Evolutionary conservation across 2,888 invertebrate species (phyloP).

Genomic region (Drosophila setosimentum): DNA sequence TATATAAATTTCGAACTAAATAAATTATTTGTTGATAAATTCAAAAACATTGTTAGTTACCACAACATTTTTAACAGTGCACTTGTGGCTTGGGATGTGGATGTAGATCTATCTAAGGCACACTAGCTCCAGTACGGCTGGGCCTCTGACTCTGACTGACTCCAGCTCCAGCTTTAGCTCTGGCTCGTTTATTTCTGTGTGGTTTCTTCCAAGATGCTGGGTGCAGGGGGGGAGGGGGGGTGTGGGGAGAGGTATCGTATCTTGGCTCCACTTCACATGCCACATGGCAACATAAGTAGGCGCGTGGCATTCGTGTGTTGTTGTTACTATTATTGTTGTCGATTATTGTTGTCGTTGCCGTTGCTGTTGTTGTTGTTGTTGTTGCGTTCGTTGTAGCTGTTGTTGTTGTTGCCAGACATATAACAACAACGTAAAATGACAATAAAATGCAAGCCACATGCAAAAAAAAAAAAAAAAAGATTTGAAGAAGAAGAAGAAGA

Average conservation of each 20-base stretch:
- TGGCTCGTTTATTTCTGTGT: conserved; percentile 64
- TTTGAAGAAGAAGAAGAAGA: conserved; percentile 15
- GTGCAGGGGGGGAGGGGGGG: neutral
- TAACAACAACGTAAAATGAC: conserved; percentile 75
- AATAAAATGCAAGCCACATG: conserved; percentile 66
- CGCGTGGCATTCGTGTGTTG: conserved; percentile 84
- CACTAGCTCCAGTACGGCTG: conserved; percentile 29
- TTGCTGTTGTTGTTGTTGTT: conserved; percentile 28
- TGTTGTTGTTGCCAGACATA: conserved; percentile 62
- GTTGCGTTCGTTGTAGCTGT: conserved; percentile 27
- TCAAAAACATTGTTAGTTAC: neutral
- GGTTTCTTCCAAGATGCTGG: conserved; percentile 34
- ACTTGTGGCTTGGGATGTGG: conserved; percentile 34
- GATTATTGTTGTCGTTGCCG: conserved; percentile 74
- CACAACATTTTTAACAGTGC: neutral
- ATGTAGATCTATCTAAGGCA: conserved; percentile 65
- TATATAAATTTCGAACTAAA: neutral
- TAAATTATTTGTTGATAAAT: neutral
- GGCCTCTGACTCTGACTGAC: conserved; percentile 29
- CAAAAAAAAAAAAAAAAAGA: conserved; percentile 38
- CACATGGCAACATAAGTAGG: conserved; percentile 82
- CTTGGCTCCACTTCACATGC: conserved; percentile 76
- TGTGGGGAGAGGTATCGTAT: conserved; percentile 46
- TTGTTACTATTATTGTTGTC: conserved; percentile 80
- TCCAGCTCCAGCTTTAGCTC: conserved; percentile 7